A percentile compares a stretch with the other conserved stretches of the same genome.
Conservation (phyloP, 2,797 vertebrate species). For the Pseudopleuronectes americanus region DNA sequence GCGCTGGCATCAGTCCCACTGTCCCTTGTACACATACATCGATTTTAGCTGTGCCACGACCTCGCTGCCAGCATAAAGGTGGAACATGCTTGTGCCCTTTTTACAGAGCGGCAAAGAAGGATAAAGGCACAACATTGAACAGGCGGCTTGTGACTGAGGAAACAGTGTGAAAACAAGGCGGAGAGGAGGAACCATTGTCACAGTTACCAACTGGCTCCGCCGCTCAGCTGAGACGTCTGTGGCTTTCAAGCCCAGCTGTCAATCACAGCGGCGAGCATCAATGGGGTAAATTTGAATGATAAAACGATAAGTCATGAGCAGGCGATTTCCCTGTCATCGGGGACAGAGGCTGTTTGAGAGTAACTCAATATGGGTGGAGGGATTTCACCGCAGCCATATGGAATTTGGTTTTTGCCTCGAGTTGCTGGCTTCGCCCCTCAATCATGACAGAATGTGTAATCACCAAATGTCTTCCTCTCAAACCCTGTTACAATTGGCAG, state of each 20-base stretch:
- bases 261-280: constrained; percentile 76
- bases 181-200: constrained; percentile 79
- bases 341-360: constrained; percentile 66
- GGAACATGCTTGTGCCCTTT: background rate
- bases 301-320: constrained; percentile 81
- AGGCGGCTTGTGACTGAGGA: constrained; percentile 48
- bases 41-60: background rate
- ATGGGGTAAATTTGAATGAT: constrained; percentile 81
- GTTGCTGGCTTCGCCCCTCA: constrained; percentile 72
- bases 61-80: background rate
- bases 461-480: constrained; percentile 80
- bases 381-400: constrained; percentile 71
- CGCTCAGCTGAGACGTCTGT: constrained; percentile 75
- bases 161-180: constrained; percentile 75
- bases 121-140: background rate
- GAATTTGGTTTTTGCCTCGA: constrained; percentile 71
- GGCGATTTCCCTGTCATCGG: constrained; percentile 75
- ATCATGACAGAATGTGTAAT: constrained; percentile 80
- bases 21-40: background rate
- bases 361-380: constrained; percentile 62
- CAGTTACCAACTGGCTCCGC: constrained; percentile 77
- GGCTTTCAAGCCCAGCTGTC: constrained; percentile 78
- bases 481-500: constrained; percentile 76
- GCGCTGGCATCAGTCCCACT: background rate
- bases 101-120: background rate